Percentiles rank a stretch among this genome's conserved stretches.
These are phyloP conservation scores for Podarcis cretensis DNA, from an alignment of 2,113 vertebrate genomes.

Conservation along the genomic window DNA sequence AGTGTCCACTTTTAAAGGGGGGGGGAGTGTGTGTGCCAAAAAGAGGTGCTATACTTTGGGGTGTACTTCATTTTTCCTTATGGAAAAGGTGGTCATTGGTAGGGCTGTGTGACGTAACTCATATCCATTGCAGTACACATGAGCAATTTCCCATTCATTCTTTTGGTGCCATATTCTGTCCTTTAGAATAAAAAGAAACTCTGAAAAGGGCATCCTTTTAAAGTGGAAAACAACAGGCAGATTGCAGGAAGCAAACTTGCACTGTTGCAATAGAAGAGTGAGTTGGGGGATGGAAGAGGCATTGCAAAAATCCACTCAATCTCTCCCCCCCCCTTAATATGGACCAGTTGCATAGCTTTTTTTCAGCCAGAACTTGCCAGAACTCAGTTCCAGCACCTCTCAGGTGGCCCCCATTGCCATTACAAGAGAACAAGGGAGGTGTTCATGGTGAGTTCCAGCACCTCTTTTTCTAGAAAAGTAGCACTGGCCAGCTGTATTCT, in stretches of 20 bases:
- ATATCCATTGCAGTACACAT: background rate
- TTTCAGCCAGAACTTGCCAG: no score
- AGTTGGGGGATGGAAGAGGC: background rate
- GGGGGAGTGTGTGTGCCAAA: background rate
- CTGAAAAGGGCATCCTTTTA: background rate
- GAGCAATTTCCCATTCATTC: background rate
- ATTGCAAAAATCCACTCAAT: background rate
- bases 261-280: background rate
- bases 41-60: background rate
- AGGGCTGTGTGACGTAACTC: background rate
- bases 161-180: background rate
- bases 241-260: background rate
- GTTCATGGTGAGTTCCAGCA: no score
- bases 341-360: background rate
- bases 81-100: background rate
- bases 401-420: no score
- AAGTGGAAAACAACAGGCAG: background rate
- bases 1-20: background rate
- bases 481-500: no score
- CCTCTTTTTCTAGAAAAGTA: no score
- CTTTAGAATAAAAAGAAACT: background rate
- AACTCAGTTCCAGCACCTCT: no score
- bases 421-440: no score
- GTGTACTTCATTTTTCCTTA: background rate
- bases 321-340: background rate